phyloP scores from a whole-genome alignment of 2,113 vertebrate species.

The Scomber scombrus region DNA sequence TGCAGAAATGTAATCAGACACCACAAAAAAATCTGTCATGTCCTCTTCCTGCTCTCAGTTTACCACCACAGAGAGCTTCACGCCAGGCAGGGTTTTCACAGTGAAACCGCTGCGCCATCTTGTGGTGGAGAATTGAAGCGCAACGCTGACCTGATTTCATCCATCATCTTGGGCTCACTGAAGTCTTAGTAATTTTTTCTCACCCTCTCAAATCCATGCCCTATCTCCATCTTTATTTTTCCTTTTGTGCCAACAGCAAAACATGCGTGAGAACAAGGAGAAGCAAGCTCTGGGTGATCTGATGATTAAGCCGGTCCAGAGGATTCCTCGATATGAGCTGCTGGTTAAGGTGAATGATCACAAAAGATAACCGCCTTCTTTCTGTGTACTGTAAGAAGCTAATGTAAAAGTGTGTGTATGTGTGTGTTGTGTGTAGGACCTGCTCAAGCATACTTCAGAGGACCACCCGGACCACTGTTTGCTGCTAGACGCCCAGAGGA shows the following conservation, averaged over 20 bases:
- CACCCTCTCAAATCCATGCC: not conserved
- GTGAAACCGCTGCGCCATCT: slow-evolving; percentile 42
- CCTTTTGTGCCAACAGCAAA: slow-evolving; percentile 87
- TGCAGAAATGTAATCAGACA: slow-evolving; percentile 28
- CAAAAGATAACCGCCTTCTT: not conserved
- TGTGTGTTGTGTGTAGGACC: slow-evolving; percentile 84
- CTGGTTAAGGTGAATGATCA: slow-evolving; percentile 91
- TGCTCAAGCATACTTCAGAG: slow-evolving; percentile 95
- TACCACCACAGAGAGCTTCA: not conserved
- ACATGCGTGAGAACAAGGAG: slow-evolving; percentile 98
- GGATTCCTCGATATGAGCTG: slow-evolving; percentile 97
- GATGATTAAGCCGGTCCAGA: slow-evolving; percentile 98
- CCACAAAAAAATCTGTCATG: slow-evolving; percentile 31
- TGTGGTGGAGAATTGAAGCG: slow-evolving; percentile 34
- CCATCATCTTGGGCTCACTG: fast-evolving
- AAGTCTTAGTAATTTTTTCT: not conserved
- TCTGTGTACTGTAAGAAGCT: not conserved
- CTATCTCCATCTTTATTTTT: not conserved
- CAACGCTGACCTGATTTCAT: slow-evolving; percentile 13
- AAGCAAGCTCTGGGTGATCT: slow-evolving; percentile 97
- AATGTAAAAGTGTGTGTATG: not conserved
- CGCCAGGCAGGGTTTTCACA: not conserved
- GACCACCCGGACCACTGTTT: slow-evolving; percentile 94
- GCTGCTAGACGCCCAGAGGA: slow-evolving; percentile 93
- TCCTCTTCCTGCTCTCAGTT: slow-evolving; percentile 25